Conservation (phyloP, 1,140 invertebrate genomes). For the Eueides isabella region DNA sequence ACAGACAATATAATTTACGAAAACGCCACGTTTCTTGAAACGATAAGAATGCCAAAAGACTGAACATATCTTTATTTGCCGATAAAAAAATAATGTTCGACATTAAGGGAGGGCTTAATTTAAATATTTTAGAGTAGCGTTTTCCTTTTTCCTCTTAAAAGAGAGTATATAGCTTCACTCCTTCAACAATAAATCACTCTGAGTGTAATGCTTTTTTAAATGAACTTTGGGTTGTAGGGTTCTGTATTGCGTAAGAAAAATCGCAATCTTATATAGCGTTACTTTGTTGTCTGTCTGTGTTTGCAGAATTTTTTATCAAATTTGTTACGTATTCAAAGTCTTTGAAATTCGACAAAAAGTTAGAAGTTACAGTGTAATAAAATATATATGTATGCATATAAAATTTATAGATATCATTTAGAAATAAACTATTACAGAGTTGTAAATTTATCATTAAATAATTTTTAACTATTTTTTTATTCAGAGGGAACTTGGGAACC, state of each 20-base stretch:
- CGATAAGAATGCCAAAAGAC: conserved; percentile 52
- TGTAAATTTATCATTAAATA: no score
- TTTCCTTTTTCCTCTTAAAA: conserved; percentile 38
- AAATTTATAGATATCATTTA: no score
- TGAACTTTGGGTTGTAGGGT: conserved; percentile 45
- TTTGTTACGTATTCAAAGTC: no score
- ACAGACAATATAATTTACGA: not conserved
- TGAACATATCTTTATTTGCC: conserved; percentile 72
- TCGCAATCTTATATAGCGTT: not conserved
- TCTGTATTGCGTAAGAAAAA: no score
- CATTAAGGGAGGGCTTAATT: conserved; percentile 74
- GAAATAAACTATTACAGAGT: no score
- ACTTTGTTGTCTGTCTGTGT: not conserved
- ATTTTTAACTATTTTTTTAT: no score
- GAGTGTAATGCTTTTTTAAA: conserved; percentile 71
- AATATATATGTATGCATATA: no score
- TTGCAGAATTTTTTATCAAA: no score
- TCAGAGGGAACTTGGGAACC: no score
- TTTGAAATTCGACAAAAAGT: no score
- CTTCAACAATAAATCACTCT: conserved; percentile 63
- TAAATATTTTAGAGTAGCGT: conserved; percentile 65
- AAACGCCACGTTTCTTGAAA: conserved; percentile 31
- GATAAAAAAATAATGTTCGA: conserved; percentile 77
- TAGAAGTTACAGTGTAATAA: no score
- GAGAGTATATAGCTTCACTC: conserved; percentile 40